phyloP scores from a whole-genome alignment of 2,113 vertebrate genomes.

The Colistium nudipinnis region DNA sequence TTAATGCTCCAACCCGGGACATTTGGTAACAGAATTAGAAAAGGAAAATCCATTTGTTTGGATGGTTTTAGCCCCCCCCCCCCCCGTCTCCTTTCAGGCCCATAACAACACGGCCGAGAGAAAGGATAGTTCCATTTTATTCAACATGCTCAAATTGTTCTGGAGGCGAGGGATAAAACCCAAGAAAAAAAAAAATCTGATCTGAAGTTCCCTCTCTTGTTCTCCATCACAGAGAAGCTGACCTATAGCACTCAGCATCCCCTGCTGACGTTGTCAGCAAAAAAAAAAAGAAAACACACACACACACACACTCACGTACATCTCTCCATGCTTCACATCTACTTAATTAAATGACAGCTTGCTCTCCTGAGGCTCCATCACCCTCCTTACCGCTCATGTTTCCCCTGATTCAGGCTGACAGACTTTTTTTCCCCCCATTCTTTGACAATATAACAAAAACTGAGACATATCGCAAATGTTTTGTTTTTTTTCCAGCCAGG shows the following conservation, averaged over 20 bases:
- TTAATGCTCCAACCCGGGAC: conserved; percentile 57
- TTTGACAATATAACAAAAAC: conserved; percentile 24
- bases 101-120: conserved; percentile 18
- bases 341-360: conserved; percentile 63
- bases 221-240: conserved; percentile 29
- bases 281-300: too few relatives aligned
- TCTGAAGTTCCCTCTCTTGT: conserved; percentile 8
- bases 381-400: conserved; percentile 29
- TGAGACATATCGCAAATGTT: conserved; percentile 10
- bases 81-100: conserved; percentile 16
- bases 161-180: background rate
- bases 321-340: conserved; percentile 28
- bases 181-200: conserved; percentile 21
- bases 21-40: conserved; percentile 70
- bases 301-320: background rate
- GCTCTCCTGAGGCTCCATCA: conserved; percentile 53
- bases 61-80: conserved; percentile 12
- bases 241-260: conserved; percentile 30
- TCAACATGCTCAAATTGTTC: background rate
- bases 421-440: background rate
- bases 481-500: background rate
- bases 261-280: conserved; percentile 33
- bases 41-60: conserved; percentile 59
- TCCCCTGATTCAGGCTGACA: conserved; percentile 29
- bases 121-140: background rate